Percentiles rank a stretch among this genome's conserved stretches.
Conservation (phyloP, 2,888 invertebrate genomes). For the Alsophila aescularia region DNA sequence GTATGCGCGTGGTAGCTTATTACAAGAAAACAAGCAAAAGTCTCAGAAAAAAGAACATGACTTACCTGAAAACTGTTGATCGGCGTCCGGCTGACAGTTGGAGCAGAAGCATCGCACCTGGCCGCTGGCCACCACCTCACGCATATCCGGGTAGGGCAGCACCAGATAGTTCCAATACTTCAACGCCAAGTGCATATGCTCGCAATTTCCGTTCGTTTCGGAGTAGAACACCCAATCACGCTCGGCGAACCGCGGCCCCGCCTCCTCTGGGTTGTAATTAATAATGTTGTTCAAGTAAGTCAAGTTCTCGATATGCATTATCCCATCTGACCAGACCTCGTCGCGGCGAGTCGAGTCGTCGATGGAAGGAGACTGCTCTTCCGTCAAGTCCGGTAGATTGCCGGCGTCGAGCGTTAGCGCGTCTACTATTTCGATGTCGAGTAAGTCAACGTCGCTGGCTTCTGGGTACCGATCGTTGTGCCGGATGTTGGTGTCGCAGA, state of each 20-base stretch:
- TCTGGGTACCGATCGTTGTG: conserved; percentile 76
- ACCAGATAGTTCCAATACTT: conserved; percentile 72
- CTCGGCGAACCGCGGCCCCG: conserved; percentile 26
- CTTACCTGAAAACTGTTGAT: conserved; percentile 59
- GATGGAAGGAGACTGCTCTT: conserved; percentile 70
- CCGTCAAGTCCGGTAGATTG: conserved; percentile 70
- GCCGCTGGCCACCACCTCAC: conserved; percentile 68
- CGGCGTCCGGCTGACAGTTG: conserved; percentile 64
- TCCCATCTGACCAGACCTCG: conserved; percentile 59
- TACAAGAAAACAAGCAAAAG: no score
- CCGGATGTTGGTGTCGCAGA: conserved; percentile 73
- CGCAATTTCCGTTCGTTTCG: conserved; percentile 50
- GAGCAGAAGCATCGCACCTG: conserved; percentile 68
- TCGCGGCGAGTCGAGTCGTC: conserved; percentile 72
- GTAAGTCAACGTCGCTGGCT: conserved; percentile 67
- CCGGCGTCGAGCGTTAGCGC: conserved; percentile 68
- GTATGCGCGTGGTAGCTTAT: no score
- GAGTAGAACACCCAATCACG: conserved; percentile 39
- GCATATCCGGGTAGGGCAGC: conserved; percentile 65
- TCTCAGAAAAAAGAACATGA: background rate
- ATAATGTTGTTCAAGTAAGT: conserved; percentile 66
- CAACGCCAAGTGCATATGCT: conserved; percentile 67
- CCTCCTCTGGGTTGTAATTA: conserved; percentile 57
- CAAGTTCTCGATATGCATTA: conserved; percentile 60
- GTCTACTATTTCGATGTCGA: conserved; percentile 71